Percentiles rank a stretch among this genome's conserved stretches.
These are phyloP conservation scores for honey bee (Apis mellifera) DNA, from an alignment of 1,140 invertebrate species.

Conservation along the genomic window Amel_HAv3.1 CM009932.2:6759001-6759500, in stretches of 20 bases:
- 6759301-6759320: background rate
- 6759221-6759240: conserved; percentile 50
- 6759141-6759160: conserved; percentile 84
- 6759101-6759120: background rate
- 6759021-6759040: conserved; percentile 85
- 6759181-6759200: conserved; percentile 85
- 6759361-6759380: conserved; percentile 19
- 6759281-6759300: background rate
- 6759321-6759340: background rate
- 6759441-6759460: conserved; percentile 81
- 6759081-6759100: conserved; percentile 4
- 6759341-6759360: conserved; percentile 6
- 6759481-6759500: conserved; percentile 79
- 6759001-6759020: conserved; percentile 84
- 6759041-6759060: conserved; percentile 51
- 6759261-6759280: background rate
- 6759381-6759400: conserved; percentile 51
- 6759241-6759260: background rate
- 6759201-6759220: conserved; percentile 85
- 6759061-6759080: conserved; percentile 12
- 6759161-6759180: conserved; percentile 86
- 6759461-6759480: conserved; percentile 84
- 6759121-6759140: conserved; percentile 67
- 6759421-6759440: conserved; percentile 24
- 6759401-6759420: conserved; percentile 12